Conservation (phyloP, 2,797 vertebrate genomes). For the Naso thynnoides region DNA sequence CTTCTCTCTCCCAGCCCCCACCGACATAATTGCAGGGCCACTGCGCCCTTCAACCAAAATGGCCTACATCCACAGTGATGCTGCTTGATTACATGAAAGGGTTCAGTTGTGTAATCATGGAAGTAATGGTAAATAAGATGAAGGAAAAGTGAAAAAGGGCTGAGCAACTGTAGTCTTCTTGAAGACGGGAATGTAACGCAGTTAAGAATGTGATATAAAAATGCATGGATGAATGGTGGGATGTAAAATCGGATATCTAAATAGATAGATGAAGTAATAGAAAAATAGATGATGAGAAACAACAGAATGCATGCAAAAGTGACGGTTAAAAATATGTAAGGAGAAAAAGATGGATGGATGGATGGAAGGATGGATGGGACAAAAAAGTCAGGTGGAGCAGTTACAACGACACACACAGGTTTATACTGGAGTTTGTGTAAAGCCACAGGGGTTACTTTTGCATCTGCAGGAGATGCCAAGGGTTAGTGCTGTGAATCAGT, state of each 20-base stretch:
- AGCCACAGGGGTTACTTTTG: too few relatives aligned
- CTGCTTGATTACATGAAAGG: slow-evolving; percentile 47
- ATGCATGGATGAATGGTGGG: not conserved
- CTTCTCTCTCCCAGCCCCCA: slow-evolving; percentile 45
- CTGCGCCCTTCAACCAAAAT: slow-evolving; percentile 61
- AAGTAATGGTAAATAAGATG: slow-evolving; percentile 22
- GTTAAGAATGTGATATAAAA: not conserved
- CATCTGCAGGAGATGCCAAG: too few relatives aligned
- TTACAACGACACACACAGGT: too few relatives aligned
- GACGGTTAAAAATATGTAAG: too few relatives aligned
- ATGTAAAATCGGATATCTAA: not conserved
- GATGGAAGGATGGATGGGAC: not conserved
- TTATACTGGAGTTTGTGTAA: too few relatives aligned
- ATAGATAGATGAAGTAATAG: not conserved
- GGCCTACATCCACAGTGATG: slow-evolving; percentile 58
- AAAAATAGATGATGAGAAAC: not conserved
- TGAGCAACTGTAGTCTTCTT: not conserved
- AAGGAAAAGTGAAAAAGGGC: not conserved
- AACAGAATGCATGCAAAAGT: not conserved
- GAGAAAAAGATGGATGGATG: not conserved
- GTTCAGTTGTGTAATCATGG: slow-evolving; percentile 30
- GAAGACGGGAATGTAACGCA: not conserved
- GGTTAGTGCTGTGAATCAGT: too few relatives aligned
- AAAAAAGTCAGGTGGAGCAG: too few relatives aligned
- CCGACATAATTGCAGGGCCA: slow-evolving; percentile 62